Evolutionary conservation across 92 coral and sea anemone species (phyloP), one percentile per base, ranked within the genome.

Genomic region (Paragorgia papillata): DNA sequence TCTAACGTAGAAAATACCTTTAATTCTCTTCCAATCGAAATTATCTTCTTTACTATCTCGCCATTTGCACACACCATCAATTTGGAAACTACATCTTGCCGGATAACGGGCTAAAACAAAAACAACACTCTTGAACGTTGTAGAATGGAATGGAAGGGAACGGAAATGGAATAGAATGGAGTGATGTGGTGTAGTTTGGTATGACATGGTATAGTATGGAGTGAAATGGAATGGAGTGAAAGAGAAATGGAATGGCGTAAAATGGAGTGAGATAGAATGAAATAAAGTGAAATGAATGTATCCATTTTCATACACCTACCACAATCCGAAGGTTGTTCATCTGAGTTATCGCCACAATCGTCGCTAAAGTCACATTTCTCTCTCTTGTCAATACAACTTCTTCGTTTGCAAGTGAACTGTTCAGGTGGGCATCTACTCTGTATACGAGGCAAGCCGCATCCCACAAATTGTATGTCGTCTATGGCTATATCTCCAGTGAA

Each of bases 301-400:
- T 41, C 46, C 15, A 18, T 19, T 31, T n/a, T 43, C 46, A 13
- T 31, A 1, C 31, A 86, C 96, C 24, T 77, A 94, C 98, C 67
- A 75, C 98, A 94, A 29, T 48, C 54, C 20, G 57, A 21, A 0
- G 71, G 51, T 12, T 27, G 29, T 66, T 95, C 99, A 66, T 95
- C 99, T 3, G 92, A 86, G 27, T 79, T 77, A 67, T 95, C 99
- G 7, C 99, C 99, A 49, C 99, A 95, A 69, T 95, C 99, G 57
- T 95, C 99, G 58, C 74, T 91, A 76, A 69, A 95, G 88, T 95
- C 99, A 71, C 99, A 95, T 73, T 66, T 29, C 67, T 89, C 82
- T 39, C 87, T 88, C 14, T 6, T 80, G 40, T 81, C 82, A 54
- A 86, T 87, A 59, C 99, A 95, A 13, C 94, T 81, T 33, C 84